Base-by-base conservation (phyloP, 1,140 invertebrate species). In the Chionoecetes opilio region DNA sequence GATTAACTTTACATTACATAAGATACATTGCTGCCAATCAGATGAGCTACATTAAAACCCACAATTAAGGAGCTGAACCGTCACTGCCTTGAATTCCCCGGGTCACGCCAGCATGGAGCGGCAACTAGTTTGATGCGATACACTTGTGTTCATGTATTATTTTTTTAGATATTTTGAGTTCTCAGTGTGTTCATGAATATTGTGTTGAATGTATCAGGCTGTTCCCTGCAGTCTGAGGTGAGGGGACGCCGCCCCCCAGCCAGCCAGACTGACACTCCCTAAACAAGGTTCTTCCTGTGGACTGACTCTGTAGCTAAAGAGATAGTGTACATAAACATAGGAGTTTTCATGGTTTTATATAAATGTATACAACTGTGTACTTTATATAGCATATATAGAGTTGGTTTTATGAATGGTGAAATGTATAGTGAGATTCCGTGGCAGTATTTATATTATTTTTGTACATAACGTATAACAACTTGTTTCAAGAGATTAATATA, bases 361-460 rank as follows among this genome's bases (percentile, higher is more conserved):
- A 75, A 75, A 75, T 75, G 63, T 75, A 26, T 75, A 75, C 63
- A 75, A 75, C 21, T 75, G 63, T 75, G 63, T 75, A n/a, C 63
- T 75, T 17, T 75, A 21, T 75, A 26, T 75, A 75, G 63, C 9
- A 53, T n/a, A n/a, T n/a, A n/a, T n/a, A 75, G 63, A 75, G 63
- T 75, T 75, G 63, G 21, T n/a, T 75, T 75, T 75, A 75, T 75
- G 63, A n/a, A 75, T 75, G 63, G n/a, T 6, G 8, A 75, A 21
- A 75, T 26, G 21, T 1, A 11, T 75, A 75, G 63, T n/a, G 63
- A 75, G 63, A 75, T 21, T 75, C 21, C 21, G n/a, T 75, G 63
- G 63, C 63, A 75, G 63, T 75, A 75, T 75, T 75, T 75, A 75
- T 75, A 75, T 75, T 75, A 75, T 75, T 75, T 75, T 75, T 75